A percentile compares a stretch with the other conserved stretches of the same genome.
Evolutionary conservation across 2,797 vertebrate species (phyloP).

Genomic region (Chromobotia macracanthus): DNA sequence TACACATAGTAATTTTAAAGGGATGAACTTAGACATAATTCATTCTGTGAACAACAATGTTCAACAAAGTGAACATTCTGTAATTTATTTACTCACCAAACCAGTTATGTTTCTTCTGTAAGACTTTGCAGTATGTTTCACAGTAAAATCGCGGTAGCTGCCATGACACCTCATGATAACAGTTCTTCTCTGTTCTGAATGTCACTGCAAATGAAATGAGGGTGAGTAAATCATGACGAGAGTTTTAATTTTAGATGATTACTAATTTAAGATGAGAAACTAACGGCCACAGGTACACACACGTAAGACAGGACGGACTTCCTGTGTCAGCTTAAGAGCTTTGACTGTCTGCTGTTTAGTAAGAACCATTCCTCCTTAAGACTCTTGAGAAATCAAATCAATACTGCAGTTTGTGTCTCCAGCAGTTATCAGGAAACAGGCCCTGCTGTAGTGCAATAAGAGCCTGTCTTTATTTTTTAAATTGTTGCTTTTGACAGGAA

Average conservation of each 20-base stretch:
- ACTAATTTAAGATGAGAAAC: neutral
- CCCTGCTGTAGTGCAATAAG: neutral
- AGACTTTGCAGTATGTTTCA: neutral
- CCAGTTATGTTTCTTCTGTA: neutral
- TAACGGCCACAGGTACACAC: neutral
- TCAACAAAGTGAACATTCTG: neutral
- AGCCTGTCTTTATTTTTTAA: neutral
- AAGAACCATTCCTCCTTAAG: neutral
- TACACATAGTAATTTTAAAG: neutral
- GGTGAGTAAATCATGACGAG: neutral
- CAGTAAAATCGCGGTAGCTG: neutral
- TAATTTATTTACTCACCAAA: neutral
- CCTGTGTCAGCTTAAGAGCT: conserved; percentile 37
- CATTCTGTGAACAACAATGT: no score
- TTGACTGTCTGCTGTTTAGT: conserved; percentile 21
- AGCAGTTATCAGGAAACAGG: conserved; percentile 3
- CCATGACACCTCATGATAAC: neutral
- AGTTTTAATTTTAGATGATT: neutral
- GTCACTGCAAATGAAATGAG: no score
- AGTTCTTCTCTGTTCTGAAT: neutral
- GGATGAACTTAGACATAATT: neutral
- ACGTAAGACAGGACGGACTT: conserved; percentile 2
- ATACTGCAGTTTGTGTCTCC: conserved; percentile 21
- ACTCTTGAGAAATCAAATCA: conserved; percentile 4
- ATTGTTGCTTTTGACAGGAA: neutral